phyloP scores from a whole-genome alignment of 2,113 vertebrate genomes.

The Lipotes vexillifer region DNA sequence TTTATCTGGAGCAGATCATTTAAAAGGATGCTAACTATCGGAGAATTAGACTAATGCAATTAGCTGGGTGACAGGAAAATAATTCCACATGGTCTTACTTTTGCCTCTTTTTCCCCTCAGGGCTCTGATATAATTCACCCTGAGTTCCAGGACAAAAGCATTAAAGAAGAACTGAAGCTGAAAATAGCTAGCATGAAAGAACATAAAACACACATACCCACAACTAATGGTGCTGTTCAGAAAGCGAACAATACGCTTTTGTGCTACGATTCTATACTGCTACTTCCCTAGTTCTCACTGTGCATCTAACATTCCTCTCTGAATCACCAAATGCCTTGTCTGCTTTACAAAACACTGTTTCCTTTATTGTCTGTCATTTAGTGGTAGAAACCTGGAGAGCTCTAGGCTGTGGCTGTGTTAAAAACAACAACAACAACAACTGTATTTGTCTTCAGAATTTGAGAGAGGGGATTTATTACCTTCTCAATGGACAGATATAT shows the following conservation, averaged over 20 bases:
- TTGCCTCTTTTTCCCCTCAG: background rate
- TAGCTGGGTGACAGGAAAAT: conserved; percentile 19
- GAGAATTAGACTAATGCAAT: conserved; percentile 10
- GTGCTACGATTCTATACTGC: background rate
- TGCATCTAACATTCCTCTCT: background rate
- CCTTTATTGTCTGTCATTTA: conserved; percentile 13
- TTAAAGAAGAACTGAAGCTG: conserved; percentile 13
- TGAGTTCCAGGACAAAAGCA: conserved; percentile 22
- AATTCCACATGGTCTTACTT: background rate
- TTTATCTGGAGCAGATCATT: background rate
- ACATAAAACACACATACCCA: background rate
- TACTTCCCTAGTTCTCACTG: background rate
- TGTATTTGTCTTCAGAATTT: background rate
- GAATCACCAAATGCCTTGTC: background rate
- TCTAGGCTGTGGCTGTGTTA: background rate
- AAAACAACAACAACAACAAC: background rate
- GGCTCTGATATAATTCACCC: background rate
- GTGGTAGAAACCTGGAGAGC: background rate
- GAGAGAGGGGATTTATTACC: background rate
- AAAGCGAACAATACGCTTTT: background rate
- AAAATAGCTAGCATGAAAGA: background rate
- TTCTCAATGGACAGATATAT: background rate
- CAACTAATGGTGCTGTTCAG: background rate
- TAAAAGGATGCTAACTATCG: background rate
- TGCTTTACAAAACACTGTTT: background rate